Evolutionary conservation across 2,888 invertebrate species (phyloP).

Genomic region (Drosophila leonis): DNA sequence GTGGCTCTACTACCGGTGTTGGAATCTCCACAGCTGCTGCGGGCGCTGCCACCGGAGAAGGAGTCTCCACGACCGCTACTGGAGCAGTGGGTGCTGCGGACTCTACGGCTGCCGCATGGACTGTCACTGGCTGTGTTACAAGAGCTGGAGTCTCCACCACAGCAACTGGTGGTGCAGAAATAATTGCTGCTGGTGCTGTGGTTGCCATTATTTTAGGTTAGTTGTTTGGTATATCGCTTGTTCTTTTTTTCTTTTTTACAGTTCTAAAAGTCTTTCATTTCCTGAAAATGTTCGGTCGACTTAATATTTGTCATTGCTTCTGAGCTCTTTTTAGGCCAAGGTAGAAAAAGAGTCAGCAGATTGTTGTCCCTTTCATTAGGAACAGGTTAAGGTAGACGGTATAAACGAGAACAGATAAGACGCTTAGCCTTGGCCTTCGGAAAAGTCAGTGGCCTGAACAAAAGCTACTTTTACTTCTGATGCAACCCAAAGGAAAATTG

Average conservation of each 20-base stretch:
- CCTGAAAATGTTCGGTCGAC: neutral
- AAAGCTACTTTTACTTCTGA: conserved; percentile 3
- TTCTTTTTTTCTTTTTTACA: neutral
- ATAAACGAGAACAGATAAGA: conserved; percentile 13
- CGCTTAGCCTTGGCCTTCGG: conserved; percentile 50
- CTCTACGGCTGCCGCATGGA: neutral
- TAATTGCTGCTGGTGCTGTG: neutral
- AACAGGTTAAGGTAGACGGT: neutral
- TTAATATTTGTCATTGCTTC: neutral
- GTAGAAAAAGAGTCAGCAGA: neutral
- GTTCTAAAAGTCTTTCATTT: neutral
- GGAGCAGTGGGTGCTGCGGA: neutral
- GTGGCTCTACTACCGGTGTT: neutral
- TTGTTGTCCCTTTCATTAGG: conserved; percentile 18
- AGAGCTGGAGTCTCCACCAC: neutral
- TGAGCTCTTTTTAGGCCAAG: neutral
- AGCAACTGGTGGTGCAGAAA: neutral
- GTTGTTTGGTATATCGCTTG: neutral
- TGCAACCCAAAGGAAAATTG: conserved; percentile 3
- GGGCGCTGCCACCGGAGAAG: neutral
- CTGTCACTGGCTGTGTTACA: neutral
- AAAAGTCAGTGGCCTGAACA: conserved; percentile 26
- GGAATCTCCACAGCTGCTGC: neutral
- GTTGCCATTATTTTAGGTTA: neutral
- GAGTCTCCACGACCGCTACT: neutral